Conservation (phyloP, 2,113 vertebrate genomes). For the Burhinus bistriatus region DNA sequence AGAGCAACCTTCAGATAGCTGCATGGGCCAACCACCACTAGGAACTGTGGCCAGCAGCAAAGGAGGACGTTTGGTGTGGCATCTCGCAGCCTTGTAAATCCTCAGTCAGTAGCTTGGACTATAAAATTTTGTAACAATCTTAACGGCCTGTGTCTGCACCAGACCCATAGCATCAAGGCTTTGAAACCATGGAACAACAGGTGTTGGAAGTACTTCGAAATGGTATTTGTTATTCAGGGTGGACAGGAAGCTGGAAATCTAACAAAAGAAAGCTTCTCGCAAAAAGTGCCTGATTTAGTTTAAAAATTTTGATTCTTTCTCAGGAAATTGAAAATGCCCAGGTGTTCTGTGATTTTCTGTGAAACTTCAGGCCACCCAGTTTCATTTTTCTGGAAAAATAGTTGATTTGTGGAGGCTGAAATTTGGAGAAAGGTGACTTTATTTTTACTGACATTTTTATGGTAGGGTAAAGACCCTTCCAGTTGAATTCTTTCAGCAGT, state of each 20-base stretch:
- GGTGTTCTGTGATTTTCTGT: background rate
- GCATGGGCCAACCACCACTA: too few relatives aligned
- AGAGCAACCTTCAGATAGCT: background rate
- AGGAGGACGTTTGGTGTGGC: rapidly evolving
- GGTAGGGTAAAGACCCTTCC: background rate
- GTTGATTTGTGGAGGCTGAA: background rate
- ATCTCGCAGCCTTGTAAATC: background rate
- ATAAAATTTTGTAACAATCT: background rate
- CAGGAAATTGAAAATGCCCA: background rate
- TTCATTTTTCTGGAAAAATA: background rate
- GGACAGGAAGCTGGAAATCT: background rate
- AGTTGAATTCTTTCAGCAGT: background rate
- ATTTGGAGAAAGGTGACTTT: background rate
- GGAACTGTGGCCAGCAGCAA: background rate
- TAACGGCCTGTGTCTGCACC: background rate
- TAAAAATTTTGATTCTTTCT: background rate
- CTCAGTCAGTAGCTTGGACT: background rate
- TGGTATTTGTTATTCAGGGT: background rate
- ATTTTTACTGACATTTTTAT: background rate
- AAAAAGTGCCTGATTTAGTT: background rate
- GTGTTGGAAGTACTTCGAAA: background rate
- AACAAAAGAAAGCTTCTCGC: background rate
- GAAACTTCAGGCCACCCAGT: background rate
- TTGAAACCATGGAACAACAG: background rate
- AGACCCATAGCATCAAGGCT: background rate